A percentile compares a stretch with the other conserved stretches of the same genome.
phyloP scores from a whole-genome alignment of 1,140 invertebrate species.

The Brachionus rotundiformis region DNA sequence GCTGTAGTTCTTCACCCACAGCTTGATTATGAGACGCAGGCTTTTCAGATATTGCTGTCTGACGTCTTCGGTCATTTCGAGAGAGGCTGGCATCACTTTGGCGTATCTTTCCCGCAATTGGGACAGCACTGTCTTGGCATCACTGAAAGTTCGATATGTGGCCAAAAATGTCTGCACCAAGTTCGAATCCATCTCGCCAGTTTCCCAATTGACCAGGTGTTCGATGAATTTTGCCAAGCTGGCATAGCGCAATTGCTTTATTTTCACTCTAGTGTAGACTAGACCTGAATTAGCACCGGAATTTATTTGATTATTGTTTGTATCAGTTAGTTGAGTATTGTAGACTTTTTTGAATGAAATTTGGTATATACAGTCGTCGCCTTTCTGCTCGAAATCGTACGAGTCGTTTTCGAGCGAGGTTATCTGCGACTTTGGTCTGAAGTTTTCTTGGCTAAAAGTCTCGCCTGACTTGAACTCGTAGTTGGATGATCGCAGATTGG shows the following conservation, averaged over 20 bases:
- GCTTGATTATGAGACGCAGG: slow-evolving; percentile 75
- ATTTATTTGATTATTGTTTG: slow-evolving; percentile 31
- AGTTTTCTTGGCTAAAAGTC: not conserved
- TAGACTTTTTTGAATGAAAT: slow-evolving; percentile 47
- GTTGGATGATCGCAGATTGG: not conserved
- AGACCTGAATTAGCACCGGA: slow-evolving; percentile 1
- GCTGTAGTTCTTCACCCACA: slow-evolving; percentile 93
- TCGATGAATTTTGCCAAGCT: slow-evolving; percentile 88
- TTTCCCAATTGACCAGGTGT: slow-evolving; percentile 79
- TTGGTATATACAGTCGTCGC: slow-evolving; percentile 43
- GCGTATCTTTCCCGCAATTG: not conserved
- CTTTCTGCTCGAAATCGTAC: not conserved
- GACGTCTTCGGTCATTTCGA: slow-evolving; percentile 59
- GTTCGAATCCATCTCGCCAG: slow-evolving; percentile 91
- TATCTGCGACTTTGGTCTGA: not conserved
- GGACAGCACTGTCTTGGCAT: slow-evolving; percentile 76
- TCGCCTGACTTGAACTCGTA: not conserved
- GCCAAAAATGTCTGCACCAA: slow-evolving; percentile 96
- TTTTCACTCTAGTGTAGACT: slow-evolving; percentile 39
- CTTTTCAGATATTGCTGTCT: slow-evolving; percentile 51
- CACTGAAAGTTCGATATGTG: slow-evolving; percentile 85
- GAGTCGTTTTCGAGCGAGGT: not conserved
- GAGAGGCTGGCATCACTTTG: slow-evolving; percentile 12
- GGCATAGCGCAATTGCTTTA: slow-evolving; percentile 77
- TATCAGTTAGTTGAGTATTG: slow-evolving; percentile 30